Evolutionary conservation across 2,113 vertebrate species (phyloP).

Genomic region (Carollia perspicillata): DNA sequence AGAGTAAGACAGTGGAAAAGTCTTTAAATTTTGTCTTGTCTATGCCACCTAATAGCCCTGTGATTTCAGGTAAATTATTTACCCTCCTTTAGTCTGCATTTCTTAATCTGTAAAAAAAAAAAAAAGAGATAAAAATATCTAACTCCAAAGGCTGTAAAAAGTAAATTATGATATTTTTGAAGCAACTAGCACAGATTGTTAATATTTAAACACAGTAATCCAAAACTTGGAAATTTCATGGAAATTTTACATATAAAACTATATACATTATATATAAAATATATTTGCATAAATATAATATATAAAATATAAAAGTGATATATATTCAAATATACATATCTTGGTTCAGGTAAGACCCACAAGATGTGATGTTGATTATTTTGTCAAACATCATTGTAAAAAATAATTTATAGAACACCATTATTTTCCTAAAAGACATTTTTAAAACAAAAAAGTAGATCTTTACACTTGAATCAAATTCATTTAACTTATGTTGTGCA

Average conservation of each 20-base stretch:
- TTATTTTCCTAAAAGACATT: neutral
- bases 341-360: neutral
- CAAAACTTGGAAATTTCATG: neutral
- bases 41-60: neutral
- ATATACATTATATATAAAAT: neutral
- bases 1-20: neutral
- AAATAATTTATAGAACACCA: neutral
- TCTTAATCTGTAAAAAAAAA: constrained; percentile 24
- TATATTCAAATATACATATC: neutral
- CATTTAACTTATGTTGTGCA: neutral
- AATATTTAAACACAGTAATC: neutral
- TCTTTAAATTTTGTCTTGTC: neutral
- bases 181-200: neutral
- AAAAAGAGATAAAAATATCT: neutral
- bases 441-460: neutral
- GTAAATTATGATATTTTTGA: neutral
- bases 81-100: neutral
- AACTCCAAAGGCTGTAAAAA: neutral
- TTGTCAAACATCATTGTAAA: neutral
- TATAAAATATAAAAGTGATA: neutral
- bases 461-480: neutral
- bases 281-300: neutral
- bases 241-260: neutral
- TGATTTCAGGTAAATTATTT: neutral
- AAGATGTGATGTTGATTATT: neutral